Percentiles rank a stretch among this genome's conserved stretches.
Conservation (phyloP, 2,113 vertebrate species). For the Neofelis nebulosa region DNA sequence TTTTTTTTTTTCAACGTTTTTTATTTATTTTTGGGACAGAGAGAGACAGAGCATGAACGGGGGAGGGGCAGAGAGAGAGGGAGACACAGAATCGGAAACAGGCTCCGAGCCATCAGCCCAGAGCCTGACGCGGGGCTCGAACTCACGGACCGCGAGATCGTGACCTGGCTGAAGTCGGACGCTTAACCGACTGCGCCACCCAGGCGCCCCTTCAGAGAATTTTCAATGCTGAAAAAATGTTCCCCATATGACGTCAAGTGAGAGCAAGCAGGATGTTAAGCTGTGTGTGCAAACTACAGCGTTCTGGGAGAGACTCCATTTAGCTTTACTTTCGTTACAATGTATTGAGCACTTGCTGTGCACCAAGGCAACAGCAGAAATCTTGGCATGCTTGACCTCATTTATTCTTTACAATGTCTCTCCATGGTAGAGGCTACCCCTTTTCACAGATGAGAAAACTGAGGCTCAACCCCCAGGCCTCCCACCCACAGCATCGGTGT, state of each 20-base stretch:
- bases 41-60: too few relatives aligned
- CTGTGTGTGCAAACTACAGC: accelerated
- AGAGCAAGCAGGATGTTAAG: neutral
- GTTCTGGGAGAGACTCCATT: neutral
- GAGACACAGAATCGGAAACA: too few relatives aligned
- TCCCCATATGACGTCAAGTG: neutral
- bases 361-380: neutral
- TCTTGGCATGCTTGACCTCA: neutral
- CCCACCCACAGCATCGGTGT: accelerated
- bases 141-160: too few relatives aligned
- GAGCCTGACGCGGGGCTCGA: too few relatives aligned
- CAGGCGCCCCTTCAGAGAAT: too few relatives aligned
- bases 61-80: too few relatives aligned
- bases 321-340: neutral
- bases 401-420: neutral
- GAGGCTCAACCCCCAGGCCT: neutral
- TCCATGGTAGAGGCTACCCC: neutral
- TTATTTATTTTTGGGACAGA: too few relatives aligned
- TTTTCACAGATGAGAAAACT: neutral
- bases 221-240: neutral
- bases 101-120: too few relatives aligned
- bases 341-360: neutral
- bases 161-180: too few relatives aligned
- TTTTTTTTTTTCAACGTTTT: too few relatives aligned
- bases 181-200: too few relatives aligned